Percentiles rank a stretch among this genome's conserved stretches.
phyloP scores from a whole-genome alignment of 2,797 vertebrate species.

The Chrysocyon brachyurus region DNA sequence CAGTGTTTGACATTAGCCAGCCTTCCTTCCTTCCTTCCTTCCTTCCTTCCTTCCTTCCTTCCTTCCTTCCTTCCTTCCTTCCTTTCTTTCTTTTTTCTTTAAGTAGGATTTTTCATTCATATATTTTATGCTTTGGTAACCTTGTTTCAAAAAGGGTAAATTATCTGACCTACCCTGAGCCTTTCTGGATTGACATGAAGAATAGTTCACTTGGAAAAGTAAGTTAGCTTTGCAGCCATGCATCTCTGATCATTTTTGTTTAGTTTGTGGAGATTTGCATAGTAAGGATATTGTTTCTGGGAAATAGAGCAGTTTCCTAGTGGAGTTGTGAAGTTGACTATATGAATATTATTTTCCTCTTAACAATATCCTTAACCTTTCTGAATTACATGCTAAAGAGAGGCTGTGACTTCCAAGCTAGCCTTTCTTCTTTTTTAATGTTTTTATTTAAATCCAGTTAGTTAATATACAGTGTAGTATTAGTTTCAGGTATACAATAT shows the following conservation, averaged over 20 bases:
- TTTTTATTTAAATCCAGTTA: not conserved
- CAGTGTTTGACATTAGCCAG: not conserved
- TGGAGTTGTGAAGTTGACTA: slow-evolving; percentile 5
- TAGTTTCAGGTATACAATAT: not conserved
- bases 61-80: not conserved
- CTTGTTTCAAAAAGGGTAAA: slow-evolving; percentile 18
- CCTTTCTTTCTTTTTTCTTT: not conserved
- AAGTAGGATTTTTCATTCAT: not conserved
- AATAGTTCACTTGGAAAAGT: not conserved
- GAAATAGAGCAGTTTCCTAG: not conserved
- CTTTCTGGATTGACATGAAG: not conserved
- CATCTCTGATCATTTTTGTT: slow-evolving; percentile 10
- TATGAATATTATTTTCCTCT: not conserved
- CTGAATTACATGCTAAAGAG: not conserved
- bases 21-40: not conserved
- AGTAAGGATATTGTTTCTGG: not conserved
- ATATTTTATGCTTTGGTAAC: slow-evolving; percentile 22
- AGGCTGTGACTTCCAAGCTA: not conserved
- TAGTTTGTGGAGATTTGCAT: not conserved
- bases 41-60: not conserved
- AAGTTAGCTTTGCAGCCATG: not conserved
- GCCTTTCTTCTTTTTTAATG: not conserved
- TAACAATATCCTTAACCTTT: not conserved
- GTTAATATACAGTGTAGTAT: not conserved
- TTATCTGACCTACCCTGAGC: not conserved